Percentiles rank a stretch among this genome's conserved stretches.
phyloP scores from a whole-genome alignment of 2,113 vertebrate species.

The Catharus fuscescens region DNA sequence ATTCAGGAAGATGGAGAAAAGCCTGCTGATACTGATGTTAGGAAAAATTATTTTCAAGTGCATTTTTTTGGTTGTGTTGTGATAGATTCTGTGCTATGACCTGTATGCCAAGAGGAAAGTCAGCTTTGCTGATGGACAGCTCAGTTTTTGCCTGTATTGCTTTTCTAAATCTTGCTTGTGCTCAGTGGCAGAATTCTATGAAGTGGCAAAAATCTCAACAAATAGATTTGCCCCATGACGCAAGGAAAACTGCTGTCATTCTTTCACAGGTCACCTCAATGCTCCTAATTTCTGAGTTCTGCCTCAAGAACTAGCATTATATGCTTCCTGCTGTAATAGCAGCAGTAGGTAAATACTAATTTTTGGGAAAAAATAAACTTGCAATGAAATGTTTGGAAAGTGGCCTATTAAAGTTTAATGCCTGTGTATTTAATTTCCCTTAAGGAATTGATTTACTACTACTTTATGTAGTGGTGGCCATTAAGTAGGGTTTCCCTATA shows the following conservation, averaged over 20 bases:
- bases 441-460: background rate
- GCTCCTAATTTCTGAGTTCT: background rate
- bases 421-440: background rate
- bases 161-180: conserved; percentile 27
- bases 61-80: conserved; percentile 18
- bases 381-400: background rate
- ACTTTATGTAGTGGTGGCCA: background rate
- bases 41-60: conserved; percentile 31
- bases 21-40: conserved; percentile 56
- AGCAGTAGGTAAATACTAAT: background rate
- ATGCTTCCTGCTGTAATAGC: background rate
- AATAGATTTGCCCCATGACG: background rate
- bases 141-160: conserved; percentile 4
- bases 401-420: background rate
- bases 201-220: conserved; percentile 24
- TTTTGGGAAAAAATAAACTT: background rate
- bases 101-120: background rate
- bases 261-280: background rate
- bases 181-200: conserved; percentile 26
- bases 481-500: background rate
- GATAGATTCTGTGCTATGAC: conserved; percentile 37
- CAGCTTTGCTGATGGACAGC: conserved; percentile 7
- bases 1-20: conserved; percentile 67
- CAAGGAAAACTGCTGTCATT: background rate
- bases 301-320: background rate